Conservation (phyloP, 2,113 vertebrate genomes). For the Channa maculata region DNA sequence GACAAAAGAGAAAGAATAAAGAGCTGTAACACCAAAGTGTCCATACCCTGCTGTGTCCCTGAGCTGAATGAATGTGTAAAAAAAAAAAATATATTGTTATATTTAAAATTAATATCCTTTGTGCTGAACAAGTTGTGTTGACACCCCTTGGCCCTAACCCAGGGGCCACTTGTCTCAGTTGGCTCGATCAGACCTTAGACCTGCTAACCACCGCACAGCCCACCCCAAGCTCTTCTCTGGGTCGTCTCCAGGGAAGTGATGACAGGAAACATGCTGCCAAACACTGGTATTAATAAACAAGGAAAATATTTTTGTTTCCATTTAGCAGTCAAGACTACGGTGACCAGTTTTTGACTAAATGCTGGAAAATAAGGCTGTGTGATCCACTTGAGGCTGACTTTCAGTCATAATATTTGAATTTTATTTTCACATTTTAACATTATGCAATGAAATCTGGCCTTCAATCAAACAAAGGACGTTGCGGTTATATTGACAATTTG, state of each 20-base stretch:
- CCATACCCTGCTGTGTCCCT: neutral
- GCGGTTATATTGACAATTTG: too few relatives aligned
- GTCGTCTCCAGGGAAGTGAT: neutral
- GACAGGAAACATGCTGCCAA: slow-evolving; percentile 14
- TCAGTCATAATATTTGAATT: too few relatives aligned
- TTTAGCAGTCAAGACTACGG: too few relatives aligned
- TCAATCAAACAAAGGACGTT: too few relatives aligned
- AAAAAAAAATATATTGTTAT: too few relatives aligned
- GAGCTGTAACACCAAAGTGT: slow-evolving; percentile 1
- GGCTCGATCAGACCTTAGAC: slow-evolving; percentile 11
- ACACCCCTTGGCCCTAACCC: neutral
- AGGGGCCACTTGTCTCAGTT: accelerated
- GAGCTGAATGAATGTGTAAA: too few relatives aligned
- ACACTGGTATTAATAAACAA: neutral
- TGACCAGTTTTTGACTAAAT: too few relatives aligned
- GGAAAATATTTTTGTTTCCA: too few relatives aligned
- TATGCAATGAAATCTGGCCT: too few relatives aligned
- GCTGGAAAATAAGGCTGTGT: too few relatives aligned
- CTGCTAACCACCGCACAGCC: neutral
- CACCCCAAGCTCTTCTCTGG: neutral
- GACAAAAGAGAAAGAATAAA: neutral
- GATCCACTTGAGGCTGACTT: too few relatives aligned
- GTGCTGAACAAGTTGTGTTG: neutral
- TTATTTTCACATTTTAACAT: too few relatives aligned
- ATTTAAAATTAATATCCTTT: neutral